Base-by-base conservation (phyloP, 2,888 invertebrate species). In the Apoderus coryli region DNA sequence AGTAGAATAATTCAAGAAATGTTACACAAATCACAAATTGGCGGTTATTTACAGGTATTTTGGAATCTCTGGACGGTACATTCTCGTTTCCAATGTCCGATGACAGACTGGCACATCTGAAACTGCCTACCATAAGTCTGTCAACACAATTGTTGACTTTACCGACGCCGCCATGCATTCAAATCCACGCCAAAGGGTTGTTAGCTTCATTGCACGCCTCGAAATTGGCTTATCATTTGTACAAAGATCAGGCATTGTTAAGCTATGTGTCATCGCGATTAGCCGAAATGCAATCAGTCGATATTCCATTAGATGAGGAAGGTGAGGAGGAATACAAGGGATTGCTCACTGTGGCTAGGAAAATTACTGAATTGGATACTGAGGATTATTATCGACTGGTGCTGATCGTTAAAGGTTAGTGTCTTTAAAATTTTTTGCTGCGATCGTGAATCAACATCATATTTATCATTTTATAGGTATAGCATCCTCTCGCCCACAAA, bases 351-450 rank as follows among this genome's bases (percentile, higher is more conserved):
- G n/a, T n/a, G n/a, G n/a, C n/a, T n/a, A 12, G 13, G 5, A 6
- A 9, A 4, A 5, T 10, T 5, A 61, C 65, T 3, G 74, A 79
- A 47, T 72, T 86, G 39, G 89, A 92, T 57, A 85, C 90, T 0
- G 92, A 93, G 53, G 81, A 81, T 31, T 92, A 79, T 57, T 89
- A 88, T 60, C 69, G 88, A 2, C 66, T 92, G 14, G 74, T 92
- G 22, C 60, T 88, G 31, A 72, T 86, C 9, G 81, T 85, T 1
- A 67, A 90, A 24, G n/a, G n/a, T n/a, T n/a, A n/a, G n/a, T n/a
- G n/a, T n/a, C n/a, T n/a, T n/a, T n/a, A n/a, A n/a, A n/a, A n/a
- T n/a, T n/a, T n/a, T n/a, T n/a, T n/a, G n/a, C n/a, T n/a, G n/a
- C n/a, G n/a, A n/a, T n/a, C n/a, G n/a, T n/a, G n/a, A n/a, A n/a